Evolutionary conservation across 1,140 invertebrate genomes (phyloP), one percentile per base, ranked within the genome.

Genomic region (Marisa cornuarietis): DNA sequence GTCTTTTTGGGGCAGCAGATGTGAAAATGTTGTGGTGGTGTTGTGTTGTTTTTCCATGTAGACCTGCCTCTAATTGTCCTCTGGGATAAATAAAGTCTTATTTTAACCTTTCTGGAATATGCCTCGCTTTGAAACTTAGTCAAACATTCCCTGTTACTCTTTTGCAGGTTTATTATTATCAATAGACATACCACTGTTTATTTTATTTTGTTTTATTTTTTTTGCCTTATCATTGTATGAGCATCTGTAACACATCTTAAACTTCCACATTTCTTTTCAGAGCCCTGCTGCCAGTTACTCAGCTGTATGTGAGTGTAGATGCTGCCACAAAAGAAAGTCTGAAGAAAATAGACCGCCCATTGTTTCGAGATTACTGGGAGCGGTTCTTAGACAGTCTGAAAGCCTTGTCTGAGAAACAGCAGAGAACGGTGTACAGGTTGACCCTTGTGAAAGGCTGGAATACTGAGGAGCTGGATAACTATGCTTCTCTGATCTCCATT

Each of bases 251-350:
- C 0, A 8, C 9, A 11, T 58, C 54, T 18, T 58, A 2, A 42
- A 42, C 31, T 42, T 6, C 1, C 54, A 13, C 1, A 18, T 68
- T 68, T 68, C 9, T 68, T n/a, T 80, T 8, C 81, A 92, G 92
- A 81, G 88, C 92, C 63, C 85, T 94, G 73, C 84, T 88, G 62
- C 94, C 94, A 22, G 93, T 94, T 9, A 94, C 94, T 22, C 94
- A 94, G 85, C 85, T 94, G 31, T 94, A 94, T 88, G 93, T 94
- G 1, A 94, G 93, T 87, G 93, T 94, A 14, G 94, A 94, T 88
- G 94, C 94, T 13, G 92, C 92, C 79, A 93, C 93, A 11, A 94
- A 94, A 85, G 93, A 93, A n/a, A 93, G 92, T 83, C 85, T 94
- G 61, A 94, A 94, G 86, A 93, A 93, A 88, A 94, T 94, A 77